phyloP scores from a whole-genome alignment of 2,797 vertebrate genomes.

The Rhabdophis nuchalis region DNA sequence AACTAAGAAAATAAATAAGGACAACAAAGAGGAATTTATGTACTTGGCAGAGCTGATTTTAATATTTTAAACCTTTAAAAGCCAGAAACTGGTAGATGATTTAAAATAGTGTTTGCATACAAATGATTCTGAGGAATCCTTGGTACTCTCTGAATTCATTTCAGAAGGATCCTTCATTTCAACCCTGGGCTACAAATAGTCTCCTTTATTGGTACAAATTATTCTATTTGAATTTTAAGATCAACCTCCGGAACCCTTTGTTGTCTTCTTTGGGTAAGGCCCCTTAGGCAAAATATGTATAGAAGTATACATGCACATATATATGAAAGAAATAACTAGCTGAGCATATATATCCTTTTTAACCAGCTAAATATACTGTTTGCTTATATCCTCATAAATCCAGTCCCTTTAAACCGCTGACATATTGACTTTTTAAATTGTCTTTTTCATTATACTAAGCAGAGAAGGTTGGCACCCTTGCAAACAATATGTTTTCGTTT shows the following conservation, averaged over 20 bases:
- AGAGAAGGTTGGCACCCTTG: slow-evolving; percentile 16
- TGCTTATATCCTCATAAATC: slow-evolving; percentile 7
- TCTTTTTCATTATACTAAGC: slow-evolving; percentile 34
- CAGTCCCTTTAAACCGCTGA: slow-evolving; percentile 3
- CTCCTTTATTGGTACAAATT: too few relatives aligned
- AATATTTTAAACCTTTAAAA: background rate
- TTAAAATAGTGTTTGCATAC: background rate
- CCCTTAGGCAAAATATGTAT: background rate
- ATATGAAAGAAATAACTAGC: background rate
- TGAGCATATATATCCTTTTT: slow-evolving; percentile 13
- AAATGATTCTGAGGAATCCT: background rate
- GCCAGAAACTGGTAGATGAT: background rate
- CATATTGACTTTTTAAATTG: slow-evolving; percentile 12
- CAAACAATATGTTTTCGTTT: slow-evolving; percentile 27
- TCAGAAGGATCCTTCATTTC: too few relatives aligned
- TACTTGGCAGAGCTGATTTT: background rate
- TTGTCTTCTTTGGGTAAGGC: background rate
- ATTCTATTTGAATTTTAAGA: background rate
- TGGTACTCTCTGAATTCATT: too few relatives aligned
- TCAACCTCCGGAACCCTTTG: background rate
- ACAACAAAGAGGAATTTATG: background rate
- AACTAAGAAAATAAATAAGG: background rate
- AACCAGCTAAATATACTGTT: slow-evolving; percentile 18
- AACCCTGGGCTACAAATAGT: too few relatives aligned
- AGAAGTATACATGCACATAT: background rate